Evolutionary conservation across 2,113 vertebrate genomes (phyloP).

Genomic region (Aspidoscelis tigris): DNA sequence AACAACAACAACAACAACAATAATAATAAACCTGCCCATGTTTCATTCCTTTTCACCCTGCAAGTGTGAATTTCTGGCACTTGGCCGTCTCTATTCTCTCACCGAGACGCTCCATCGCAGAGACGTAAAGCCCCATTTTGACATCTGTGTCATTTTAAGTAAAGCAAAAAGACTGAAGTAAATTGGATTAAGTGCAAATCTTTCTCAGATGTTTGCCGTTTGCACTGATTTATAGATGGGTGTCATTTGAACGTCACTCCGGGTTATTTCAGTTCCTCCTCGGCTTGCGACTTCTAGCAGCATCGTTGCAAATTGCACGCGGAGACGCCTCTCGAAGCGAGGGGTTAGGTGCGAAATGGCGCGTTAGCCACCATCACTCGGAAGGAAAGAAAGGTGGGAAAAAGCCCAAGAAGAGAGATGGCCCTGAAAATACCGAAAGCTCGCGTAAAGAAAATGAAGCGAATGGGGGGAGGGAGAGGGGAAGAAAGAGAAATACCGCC

Average conservation of each 20-base stretch:
- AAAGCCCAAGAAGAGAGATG: neutral
- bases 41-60: too few relatives aligned
- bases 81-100: neutral
- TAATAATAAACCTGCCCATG: too few relatives aligned
- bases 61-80: neutral
- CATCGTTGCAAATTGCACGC: neutral
- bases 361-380: neutral
- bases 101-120: neutral
- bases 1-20: too few relatives aligned
- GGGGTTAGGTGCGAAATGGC: neutral
- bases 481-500: too few relatives aligned
- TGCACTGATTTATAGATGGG: slow-evolving; percentile 15
- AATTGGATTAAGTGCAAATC: slow-evolving; percentile 26
- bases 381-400: neutral
- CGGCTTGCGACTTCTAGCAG: neutral
- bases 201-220: slow-evolving; percentile 17
- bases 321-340: neutral
- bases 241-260: slow-evolving; percentile 14
- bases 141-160: slow-evolving; percentile 19
- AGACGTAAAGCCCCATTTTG: neutral
- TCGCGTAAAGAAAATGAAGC: neutral
- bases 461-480: too few relatives aligned
- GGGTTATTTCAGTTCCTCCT: neutral
- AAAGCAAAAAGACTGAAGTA: slow-evolving; percentile 17
- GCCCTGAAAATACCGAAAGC: neutral